Evolutionary conservation across 2,888 invertebrate genomes (phyloP).

Genomic region (Leptinotarsa haldemani): DNA sequence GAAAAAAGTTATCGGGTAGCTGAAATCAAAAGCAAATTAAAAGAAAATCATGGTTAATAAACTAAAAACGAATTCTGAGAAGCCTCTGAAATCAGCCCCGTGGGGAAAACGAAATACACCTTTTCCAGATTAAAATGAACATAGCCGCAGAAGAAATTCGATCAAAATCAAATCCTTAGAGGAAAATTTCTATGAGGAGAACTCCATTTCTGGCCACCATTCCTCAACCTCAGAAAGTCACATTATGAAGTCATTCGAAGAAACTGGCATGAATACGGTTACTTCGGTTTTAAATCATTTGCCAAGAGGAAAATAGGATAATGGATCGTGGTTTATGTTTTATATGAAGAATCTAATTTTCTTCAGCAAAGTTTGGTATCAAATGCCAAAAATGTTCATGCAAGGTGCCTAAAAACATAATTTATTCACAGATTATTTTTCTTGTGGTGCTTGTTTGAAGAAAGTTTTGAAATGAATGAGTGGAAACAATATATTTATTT

Average conservation of each 20-base stretch:
- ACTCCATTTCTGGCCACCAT: neutral
- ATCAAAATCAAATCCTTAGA: neutral
- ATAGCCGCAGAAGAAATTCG: neutral
- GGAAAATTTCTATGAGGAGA: neutral
- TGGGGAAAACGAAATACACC: neutral
- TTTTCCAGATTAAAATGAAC: neutral
- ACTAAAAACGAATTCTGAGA: neutral
- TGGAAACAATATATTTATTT: neutral
- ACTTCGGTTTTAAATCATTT: neutral
- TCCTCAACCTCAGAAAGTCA: constrained; percentile 5
- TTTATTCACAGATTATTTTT: neutral
- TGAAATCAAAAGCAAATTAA: neutral
- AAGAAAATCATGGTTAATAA: neutral
- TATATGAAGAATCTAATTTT: neutral
- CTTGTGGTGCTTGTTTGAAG: neutral
- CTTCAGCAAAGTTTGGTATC: neutral
- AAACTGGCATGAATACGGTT: neutral
- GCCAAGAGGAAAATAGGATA: neutral
- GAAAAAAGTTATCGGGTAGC: neutral
- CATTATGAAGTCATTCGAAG: neutral
- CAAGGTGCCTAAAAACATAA: neutral
- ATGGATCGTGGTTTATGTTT: neutral
- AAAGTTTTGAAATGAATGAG: neutral
- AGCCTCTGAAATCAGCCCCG: neutral
- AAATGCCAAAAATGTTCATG: neutral